phyloP scores from a whole-genome alignment of 2,113 vertebrate species.

The Sinocyclocheilus anophthalmus region DNA sequence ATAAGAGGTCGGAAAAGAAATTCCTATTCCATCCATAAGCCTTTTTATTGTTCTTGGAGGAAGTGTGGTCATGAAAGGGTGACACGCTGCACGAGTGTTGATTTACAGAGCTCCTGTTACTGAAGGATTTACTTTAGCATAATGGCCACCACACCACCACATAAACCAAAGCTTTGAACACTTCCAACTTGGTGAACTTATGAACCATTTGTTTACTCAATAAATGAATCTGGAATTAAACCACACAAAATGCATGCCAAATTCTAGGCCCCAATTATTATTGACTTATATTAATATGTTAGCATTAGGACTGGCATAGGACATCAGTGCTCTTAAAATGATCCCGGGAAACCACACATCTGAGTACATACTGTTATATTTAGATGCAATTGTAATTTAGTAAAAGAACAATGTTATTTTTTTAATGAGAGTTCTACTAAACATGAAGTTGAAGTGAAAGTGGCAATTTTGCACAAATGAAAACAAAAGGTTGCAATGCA shows the following conservation, averaged over 20 bases:
- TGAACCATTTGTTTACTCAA: neutral
- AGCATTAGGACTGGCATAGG: neutral
- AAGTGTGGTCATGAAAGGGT: neutral
- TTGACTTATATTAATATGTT: neutral
- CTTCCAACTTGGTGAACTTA: neutral
- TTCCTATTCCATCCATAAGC: neutral
- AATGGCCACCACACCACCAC: neutral
- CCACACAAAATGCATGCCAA: neutral
- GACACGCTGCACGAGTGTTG: slow-evolving; percentile 6
- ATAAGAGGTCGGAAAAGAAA: slow-evolving; percentile 8
- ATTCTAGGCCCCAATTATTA: neutral
- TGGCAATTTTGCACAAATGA: neutral
- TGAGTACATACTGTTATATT: neutral
- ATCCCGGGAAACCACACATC: neutral
- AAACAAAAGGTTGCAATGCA: slow-evolving; percentile 11
- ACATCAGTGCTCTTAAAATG: neutral
- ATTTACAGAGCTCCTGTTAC: neutral
- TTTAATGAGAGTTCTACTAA: neutral
- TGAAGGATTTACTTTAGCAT: slow-evolving; percentile 5
- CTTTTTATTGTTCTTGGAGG: slow-evolving; percentile 29
- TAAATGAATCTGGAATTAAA: neutral
- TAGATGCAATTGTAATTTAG: neutral
- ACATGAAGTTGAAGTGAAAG: neutral
- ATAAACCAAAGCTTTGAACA: slow-evolving; percentile 12
- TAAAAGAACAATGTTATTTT: neutral